Evolutionary conservation across 2,113 vertebrate species (phyloP).

Genomic region (Sinocyclocheilus grahami): DNA sequence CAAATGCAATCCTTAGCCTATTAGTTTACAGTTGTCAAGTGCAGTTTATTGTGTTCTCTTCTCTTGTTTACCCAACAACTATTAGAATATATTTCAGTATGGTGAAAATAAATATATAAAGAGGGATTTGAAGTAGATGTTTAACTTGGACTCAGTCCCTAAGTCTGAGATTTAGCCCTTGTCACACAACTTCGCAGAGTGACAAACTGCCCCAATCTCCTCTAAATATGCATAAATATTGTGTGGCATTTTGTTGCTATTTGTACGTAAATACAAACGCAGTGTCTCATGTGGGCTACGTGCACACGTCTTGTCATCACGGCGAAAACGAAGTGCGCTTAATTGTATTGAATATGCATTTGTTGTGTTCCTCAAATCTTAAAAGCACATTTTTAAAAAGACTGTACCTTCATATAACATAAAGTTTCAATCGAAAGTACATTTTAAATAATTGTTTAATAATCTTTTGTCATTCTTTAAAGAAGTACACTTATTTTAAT

Average conservation of each 20-base stretch:
- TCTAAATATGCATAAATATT: background rate
- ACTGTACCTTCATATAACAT: background rate
- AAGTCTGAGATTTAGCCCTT: background rate
- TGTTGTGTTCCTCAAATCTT: background rate
- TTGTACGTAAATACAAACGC: no score
- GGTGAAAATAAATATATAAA: background rate
- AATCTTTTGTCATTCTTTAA: background rate
- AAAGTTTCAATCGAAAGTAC: background rate
- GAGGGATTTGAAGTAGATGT: background rate
- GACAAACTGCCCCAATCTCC: background rate
- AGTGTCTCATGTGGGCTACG: no score
- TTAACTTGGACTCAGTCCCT: background rate
- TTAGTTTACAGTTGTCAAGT: background rate
- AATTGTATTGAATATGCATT: background rate
- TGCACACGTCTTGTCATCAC: background rate
- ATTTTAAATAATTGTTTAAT: background rate
- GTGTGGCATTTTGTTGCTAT: background rate
- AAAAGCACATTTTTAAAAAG: no score
- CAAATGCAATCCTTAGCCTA: background rate
- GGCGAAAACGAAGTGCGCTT: background rate
- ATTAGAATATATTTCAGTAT: background rate
- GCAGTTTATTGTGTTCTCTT: background rate
- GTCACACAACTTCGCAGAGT: background rate
- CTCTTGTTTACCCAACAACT: background rate
- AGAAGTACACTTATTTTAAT: background rate